Evolutionary conservation across 2,797 vertebrate genomes (phyloP).

Genomic region (Sebastes itinus): DNA sequence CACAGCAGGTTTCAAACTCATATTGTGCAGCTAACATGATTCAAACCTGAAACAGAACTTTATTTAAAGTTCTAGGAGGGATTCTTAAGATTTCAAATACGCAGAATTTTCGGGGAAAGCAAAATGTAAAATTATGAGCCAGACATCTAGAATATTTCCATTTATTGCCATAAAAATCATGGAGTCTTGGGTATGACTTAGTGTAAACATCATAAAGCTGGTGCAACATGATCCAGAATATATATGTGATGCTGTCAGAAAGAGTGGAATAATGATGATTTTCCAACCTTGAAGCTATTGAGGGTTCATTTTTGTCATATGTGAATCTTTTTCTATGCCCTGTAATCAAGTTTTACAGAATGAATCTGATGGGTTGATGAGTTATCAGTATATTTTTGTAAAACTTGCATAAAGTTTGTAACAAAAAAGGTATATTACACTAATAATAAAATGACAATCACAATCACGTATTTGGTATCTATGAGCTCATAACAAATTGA

Average conservation of each 20-base stretch:
- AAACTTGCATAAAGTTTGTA: not conserved
- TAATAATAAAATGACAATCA: not conserved
- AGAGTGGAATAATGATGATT: not conserved
- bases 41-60: not conserved
- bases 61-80: not conserved
- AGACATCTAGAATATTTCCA: not conserved
- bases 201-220: not conserved
- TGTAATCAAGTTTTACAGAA: not conserved
- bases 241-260: not conserved
- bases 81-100: not conserved
- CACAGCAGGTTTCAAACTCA: not conserved
- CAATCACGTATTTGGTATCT: no score
- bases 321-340: not conserved
- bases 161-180: not conserved
- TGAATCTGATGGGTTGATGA: not conserved
- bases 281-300: not conserved
- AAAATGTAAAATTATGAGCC: not conserved
- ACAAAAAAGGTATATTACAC: not conserved
- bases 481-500: no score
- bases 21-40: not conserved
- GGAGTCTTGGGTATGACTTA: not conserved
- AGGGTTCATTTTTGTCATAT: not conserved
- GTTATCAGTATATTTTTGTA: not conserved
- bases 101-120: no score
- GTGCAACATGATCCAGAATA: not conserved